Evolutionary conservation across 2,888 invertebrate species (phyloP).

Genomic region (Bibio marci): DNA sequence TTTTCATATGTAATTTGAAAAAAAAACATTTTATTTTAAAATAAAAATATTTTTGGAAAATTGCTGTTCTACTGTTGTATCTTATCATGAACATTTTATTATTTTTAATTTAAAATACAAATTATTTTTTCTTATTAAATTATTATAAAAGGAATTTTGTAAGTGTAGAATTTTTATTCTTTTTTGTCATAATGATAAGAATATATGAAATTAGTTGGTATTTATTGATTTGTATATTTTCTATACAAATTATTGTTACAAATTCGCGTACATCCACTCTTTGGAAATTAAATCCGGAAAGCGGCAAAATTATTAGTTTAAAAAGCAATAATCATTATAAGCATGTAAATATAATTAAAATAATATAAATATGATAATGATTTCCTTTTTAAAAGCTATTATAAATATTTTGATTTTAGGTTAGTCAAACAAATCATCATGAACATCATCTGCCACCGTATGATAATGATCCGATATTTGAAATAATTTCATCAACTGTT

Average conservation of each 20-base stretch:
- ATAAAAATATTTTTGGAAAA: too few relatives aligned
- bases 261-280: slow-evolving; percentile 69
- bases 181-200: too few relatives aligned
- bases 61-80: too few relatives aligned
- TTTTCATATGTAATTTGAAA: too few relatives aligned
- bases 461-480: slow-evolving; percentile 53
- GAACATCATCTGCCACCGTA: slow-evolving; percentile 6
- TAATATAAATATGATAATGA: too few relatives aligned
- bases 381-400: background rate
- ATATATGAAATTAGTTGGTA: too few relatives aligned
- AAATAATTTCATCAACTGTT: slow-evolving; percentile 57
- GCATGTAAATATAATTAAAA: background rate
- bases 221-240: slow-evolving; percentile 13
- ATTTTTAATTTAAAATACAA: too few relatives aligned
- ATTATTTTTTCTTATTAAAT: too few relatives aligned
- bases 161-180: too few relatives aligned
- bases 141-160: too few relatives aligned
- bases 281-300: slow-evolving; percentile 65
- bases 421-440: slow-evolving; percentile 1
- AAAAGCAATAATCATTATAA: background rate
- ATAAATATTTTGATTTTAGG: background rate
- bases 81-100: too few relatives aligned
- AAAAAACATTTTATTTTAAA: too few relatives aligned
- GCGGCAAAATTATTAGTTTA: slow-evolving; percentile 39
- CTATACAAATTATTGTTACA: slow-evolving; percentile 30